These are phyloP conservation scores for Morus bassanus DNA, from an alignment of 2,797 vertebrate species.

Conservation along the genomic window DNA sequence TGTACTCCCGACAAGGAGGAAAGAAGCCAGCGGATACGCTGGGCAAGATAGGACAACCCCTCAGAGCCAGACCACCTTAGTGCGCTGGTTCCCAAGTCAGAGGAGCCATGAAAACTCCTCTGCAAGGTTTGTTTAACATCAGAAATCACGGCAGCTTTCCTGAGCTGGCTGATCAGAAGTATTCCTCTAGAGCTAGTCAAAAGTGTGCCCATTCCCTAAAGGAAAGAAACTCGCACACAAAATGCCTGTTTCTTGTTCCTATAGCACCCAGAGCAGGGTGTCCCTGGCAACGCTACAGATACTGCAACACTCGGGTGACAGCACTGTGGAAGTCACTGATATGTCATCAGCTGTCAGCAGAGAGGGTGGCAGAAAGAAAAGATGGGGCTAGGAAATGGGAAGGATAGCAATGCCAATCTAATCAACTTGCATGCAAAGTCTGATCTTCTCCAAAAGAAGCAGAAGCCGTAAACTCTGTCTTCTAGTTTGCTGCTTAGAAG, in stretches of 20 bases:
- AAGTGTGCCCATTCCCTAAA: background rate
- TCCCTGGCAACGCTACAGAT: background rate
- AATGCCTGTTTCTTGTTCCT: background rate
- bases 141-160: background rate
- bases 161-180: background rate
- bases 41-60: background rate
- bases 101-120: background rate
- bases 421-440: background rate
- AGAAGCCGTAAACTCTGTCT: background rate
- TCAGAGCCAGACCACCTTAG: background rate
- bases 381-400: background rate
- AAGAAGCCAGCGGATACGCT: background rate
- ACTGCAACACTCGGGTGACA: background rate
- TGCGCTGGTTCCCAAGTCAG: background rate
- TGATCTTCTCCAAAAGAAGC: background rate
- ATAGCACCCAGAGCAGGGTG: background rate
- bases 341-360: background rate
- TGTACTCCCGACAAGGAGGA: background rate
- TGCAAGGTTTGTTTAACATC: background rate
- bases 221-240: background rate
- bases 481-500: background rate
- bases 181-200: background rate
- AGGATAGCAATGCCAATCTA: background rate
- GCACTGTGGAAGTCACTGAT: background rate
- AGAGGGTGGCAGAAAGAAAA: background rate